Evolutionary conservation across 2,113 vertebrate genomes (phyloP).

Genomic region (Neoarius graeffei): DNA sequence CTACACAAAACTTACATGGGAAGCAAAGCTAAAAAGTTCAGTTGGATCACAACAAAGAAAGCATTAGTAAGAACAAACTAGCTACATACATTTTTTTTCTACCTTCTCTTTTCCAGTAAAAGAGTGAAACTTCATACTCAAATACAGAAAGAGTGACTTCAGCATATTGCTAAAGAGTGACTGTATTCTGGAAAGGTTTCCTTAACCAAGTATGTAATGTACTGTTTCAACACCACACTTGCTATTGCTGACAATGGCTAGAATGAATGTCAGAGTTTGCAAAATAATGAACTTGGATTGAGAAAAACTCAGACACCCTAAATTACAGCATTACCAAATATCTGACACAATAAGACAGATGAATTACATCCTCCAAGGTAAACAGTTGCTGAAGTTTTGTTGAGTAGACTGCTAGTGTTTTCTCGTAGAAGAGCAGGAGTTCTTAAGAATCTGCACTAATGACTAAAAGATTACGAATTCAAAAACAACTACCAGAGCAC

Average conservation of each 20-base stretch:
- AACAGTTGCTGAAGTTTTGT: background rate
- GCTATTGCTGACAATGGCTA: background rate
- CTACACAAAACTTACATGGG: background rate
- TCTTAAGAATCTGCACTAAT: background rate
- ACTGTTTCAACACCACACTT: conserved; percentile 4
- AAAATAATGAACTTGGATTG: conserved; percentile 9
- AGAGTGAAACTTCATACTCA: conserved; percentile 12
- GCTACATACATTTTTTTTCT: background rate
- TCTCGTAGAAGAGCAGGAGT: background rate
- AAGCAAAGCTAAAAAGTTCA: background rate
- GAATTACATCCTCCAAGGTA: background rate
- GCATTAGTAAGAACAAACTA: background rate
- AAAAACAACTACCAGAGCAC: background rate
- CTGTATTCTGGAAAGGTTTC: conserved; percentile 14
- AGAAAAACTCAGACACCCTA: conserved; percentile 19
- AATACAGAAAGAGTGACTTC: conserved; percentile 5
- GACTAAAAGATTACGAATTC: background rate
- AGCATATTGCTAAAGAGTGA: conserved; percentile 21
- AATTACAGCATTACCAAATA: conserved; percentile 28
- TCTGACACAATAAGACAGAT: background rate
- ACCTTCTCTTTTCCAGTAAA: conserved; percentile 30
- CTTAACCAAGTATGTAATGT: background rate
- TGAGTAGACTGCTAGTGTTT: background rate
- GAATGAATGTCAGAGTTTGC: conserved; percentile 15
- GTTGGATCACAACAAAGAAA: background rate